These are phyloP conservation scores for Eulemur coronatus DNA, from an alignment of 2,797 vertebrate species.

Conservation along the genomic window DNA sequence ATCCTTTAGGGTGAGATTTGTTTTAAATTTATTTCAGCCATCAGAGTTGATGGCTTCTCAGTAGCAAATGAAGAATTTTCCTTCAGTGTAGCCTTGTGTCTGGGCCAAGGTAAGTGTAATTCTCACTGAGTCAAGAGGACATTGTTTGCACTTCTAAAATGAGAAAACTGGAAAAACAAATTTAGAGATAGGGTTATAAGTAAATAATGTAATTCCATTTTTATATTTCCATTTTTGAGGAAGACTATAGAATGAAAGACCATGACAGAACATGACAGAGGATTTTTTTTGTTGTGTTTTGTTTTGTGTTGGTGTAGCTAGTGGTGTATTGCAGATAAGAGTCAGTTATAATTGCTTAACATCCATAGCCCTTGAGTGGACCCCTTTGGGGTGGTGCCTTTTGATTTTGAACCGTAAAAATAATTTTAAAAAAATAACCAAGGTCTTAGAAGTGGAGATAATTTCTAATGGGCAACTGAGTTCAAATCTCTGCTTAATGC, in stretches of 20 bases:
- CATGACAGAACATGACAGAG: neutral
- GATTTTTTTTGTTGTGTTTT: neutral
- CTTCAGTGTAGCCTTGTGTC: neutral
- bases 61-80: neutral
- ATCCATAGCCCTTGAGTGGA: neutral
- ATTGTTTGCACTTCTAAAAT: neutral
- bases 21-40: constrained; percentile 3
- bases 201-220: neutral
- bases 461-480: neutral
- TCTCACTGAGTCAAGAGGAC: neutral
- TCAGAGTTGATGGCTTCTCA: constrained; percentile 29
- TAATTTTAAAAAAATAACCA: neutral
- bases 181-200: neutral
- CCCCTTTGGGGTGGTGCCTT: neutral
- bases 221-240: neutral
- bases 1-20: neutral
- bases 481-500: neutral
- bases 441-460: neutral
- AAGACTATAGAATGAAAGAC: neutral
- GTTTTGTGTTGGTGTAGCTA: neutral
- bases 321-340: neutral
- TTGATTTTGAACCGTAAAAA: neutral
- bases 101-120: neutral
- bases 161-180: neutral
- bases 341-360: neutral